Percentiles rank a stretch among this genome's conserved stretches.
phyloP scores from a whole-genome alignment of 2,888 invertebrate genomes.

The Prionchulus punctatus region DNA sequence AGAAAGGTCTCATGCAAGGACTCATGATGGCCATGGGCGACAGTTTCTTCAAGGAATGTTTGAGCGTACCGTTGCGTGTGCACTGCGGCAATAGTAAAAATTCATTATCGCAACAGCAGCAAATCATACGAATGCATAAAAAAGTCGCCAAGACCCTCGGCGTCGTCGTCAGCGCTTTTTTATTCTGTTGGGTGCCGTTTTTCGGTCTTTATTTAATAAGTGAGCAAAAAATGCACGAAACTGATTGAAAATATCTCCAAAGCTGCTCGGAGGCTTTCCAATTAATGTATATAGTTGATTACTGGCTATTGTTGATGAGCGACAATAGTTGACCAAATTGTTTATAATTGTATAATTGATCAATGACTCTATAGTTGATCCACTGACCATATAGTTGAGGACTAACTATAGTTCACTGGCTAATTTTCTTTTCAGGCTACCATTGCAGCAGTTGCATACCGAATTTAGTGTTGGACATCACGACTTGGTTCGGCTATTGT shows the following conservation, averaged over 20 bases:
- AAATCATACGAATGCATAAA: slow-evolving; percentile 34
- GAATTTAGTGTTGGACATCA: slow-evolving; percentile 26
- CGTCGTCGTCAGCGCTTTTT: slow-evolving; percentile 45
- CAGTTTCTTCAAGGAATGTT: slow-evolving; percentile 27
- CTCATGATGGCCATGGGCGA: slow-evolving; percentile 29
- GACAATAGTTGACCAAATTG: too few species aligned
- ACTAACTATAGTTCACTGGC: too few species aligned
- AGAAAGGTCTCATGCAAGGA: slow-evolving; percentile 24
- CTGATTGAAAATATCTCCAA: too few species aligned
- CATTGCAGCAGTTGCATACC: slow-evolving; percentile 26
- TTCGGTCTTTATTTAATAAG: slow-evolving; percentile 44
- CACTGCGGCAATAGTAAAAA: slow-evolving; percentile 26
- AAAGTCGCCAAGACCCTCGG: slow-evolving; percentile 45
- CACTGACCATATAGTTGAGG: too few species aligned
- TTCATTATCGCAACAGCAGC: slow-evolving; percentile 29
- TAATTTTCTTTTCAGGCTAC: slow-evolving; percentile 22
- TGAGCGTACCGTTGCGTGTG: slow-evolving; percentile 23
- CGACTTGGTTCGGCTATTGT: slow-evolving; percentile 31
- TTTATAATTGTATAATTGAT: too few species aligned
- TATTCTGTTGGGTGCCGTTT: slow-evolving; percentile 46
- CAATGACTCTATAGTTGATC: too few species aligned
- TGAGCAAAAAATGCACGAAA: slow-evolving; percentile 25
- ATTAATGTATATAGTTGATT: too few species aligned
- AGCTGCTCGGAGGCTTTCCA: too few species aligned
- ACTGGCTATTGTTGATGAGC: too few species aligned